Evolutionary conservation across 2,888 invertebrate species (phyloP), one percentile per base, ranked within the genome.

Genomic region (Xanthorhoe spadicearia): DNA sequence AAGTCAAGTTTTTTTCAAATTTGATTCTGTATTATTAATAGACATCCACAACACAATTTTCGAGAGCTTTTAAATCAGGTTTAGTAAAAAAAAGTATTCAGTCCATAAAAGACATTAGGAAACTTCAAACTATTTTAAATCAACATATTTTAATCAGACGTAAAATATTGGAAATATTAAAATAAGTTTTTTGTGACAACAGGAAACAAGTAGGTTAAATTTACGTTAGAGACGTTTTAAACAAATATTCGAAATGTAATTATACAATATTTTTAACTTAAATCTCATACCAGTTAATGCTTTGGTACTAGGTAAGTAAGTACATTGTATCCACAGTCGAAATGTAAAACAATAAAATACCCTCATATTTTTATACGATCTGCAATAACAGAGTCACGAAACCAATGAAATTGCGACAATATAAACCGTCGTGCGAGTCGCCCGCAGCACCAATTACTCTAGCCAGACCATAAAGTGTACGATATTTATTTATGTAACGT

Each of bases 401-500:
- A 75, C 62, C 70, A 57, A 70, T 76, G 76, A 17, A 77, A 79
- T 74, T 74, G 76, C 73, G 65, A 71, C 78, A 74, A 71, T 78
- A 79, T 61, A 77, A 79, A 72, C 68, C 53, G 70, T 65, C 59
- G 69, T 64, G 68, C 69, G 61, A 61, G 55, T 61, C 73, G 83
- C 85, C 84, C 77, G 82, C 72, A 80, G 84, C 84, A 75, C 78
- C 84, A 79, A 84, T 84, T 82, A 81, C 79, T 73, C 78, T 78
- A 77, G 74, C 77, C 79, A 76, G 74, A 74, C 80, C 82, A 82
- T 84, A 83, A 84, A 84, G 71, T 87, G 83, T 81, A 59, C 62
- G 77, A 79, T 84, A 87, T 85, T 86, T 86, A 87, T 89, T 86
- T 87, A 83, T 81, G 80, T 79, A 78, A 79, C 79, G 79, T 78